A percentile compares a stretch with the other conserved stretches of the same genome.
phyloP scores from a whole-genome alignment of 2,113 vertebrate genomes.

The Crotalus viridis region DNA sequence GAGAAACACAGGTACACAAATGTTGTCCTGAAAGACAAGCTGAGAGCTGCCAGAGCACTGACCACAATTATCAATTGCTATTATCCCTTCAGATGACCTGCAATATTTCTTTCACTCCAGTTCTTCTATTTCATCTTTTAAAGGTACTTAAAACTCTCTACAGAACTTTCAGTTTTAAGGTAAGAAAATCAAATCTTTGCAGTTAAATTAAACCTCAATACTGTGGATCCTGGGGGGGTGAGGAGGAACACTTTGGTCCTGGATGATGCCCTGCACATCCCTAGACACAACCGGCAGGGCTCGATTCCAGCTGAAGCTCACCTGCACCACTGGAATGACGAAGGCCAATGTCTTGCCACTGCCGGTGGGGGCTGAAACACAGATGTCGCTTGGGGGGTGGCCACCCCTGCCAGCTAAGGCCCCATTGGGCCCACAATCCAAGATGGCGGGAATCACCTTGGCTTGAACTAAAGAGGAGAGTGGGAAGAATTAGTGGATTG shows the following conservation, averaged over 20 bases:
- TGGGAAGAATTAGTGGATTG: neutral
- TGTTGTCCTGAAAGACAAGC: too few species aligned
- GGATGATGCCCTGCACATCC: neutral
- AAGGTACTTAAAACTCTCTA: neutral
- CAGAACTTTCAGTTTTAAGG: neutral
- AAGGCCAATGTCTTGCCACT: constrained; percentile 95
- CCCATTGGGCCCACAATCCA: constrained; percentile 75
- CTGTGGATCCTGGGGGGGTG: neutral
- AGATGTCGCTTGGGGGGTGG: constrained; percentile 86
- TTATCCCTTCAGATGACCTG: neutral
- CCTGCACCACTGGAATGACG: constrained; percentile 91
- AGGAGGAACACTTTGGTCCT: neutral
- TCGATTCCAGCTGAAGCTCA: constrained; percentile 38
- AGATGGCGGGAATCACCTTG: constrained; percentile 87
- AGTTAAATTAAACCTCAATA: neutral
- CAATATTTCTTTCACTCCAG: too few species aligned
- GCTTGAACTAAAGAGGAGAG: constrained; percentile 77
- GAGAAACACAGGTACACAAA: neutral
- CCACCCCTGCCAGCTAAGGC: constrained; percentile 82
- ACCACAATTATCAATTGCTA: neutral
- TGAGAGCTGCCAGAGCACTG: too few species aligned
- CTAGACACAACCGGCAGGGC: fast-evolving
- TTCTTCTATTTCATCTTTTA: neutral
- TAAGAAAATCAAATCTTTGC: neutral
- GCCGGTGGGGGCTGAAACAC: constrained; percentile 93